Evolutionary conservation across 2,113 vertebrate species (phyloP), one percentile per base, ranked within the genome.

Genomic region (Verasper variegatus): DNA sequence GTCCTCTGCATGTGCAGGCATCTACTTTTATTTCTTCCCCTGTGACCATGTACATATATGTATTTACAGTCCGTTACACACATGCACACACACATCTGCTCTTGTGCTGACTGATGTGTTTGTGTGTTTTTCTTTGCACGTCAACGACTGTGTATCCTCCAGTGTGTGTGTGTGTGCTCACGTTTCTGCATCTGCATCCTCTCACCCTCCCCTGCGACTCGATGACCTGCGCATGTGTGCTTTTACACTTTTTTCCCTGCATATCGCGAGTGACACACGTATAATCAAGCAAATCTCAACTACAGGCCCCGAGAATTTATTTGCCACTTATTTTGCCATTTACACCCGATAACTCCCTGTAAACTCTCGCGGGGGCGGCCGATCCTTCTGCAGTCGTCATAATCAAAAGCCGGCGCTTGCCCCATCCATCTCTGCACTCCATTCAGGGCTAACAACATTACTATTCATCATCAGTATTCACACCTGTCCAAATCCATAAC

Each of bases 401-500:
- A 80, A 80, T 84, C 83, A 82, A 75, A 82, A 76, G 74, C 26
- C 68, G 24, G 70, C 35, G 3, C 68, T 57, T 5, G 73, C 1
- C 45, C 74, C 59, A 83, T 88, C 85, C 81, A 75, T 90, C 86
- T 77, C 82, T 3, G 47, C 62, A 20, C 78, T 71, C 68, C 68
- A 76, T 85, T 82, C 54, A 66, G 1, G 76, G 76, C 76, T 81
- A 78, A 87, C 81, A 68, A 52, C 76, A 75, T 89, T 78, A 84
- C 84, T 81, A 87, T 90, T 92, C 86, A 89, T 87, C 88, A 89
- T 86, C 81, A 80, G 75, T 80, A 74, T 86, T 89, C 89, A 85
- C 89, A 90, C 86, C 88, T 89, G 82, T 89, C 81, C 82, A 85
- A 67, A 83, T 83, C 74, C 70, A 79, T 87, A 85, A 88, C 83